These are phyloP conservation scores for Tachysurus vachellii DNA, from an alignment of 2,113 vertebrate genomes.

Conservation along the genomic window DNA sequence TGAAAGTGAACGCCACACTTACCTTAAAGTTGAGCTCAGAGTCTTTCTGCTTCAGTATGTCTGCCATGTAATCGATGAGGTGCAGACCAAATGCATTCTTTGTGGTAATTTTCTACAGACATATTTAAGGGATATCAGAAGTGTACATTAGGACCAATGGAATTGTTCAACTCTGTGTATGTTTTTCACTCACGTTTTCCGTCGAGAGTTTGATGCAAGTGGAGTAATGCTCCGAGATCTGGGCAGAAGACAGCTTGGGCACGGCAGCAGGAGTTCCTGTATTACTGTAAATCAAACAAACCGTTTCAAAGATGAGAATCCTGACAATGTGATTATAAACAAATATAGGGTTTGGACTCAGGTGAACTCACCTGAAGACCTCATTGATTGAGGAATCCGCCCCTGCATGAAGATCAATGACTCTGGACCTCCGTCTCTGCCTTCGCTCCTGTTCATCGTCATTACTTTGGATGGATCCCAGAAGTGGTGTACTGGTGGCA, in stretches of 20 bases:
- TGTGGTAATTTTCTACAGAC: conserved; percentile 90
- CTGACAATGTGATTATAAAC: background rate
- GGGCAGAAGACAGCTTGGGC: conserved; percentile 81
- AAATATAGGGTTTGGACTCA: background rate
- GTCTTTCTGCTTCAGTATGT: conserved; percentile 89
- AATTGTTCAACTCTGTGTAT: background rate
- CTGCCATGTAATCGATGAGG: conserved; percentile 92
- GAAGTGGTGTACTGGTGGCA: conserved; percentile 71
- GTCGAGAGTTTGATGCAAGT: conserved; percentile 93
- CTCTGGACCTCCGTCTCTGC: conserved; percentile 83
- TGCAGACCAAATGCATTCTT: conserved; percentile 95
- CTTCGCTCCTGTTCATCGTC: conserved; percentile 87
- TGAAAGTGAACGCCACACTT: conserved; percentile 15
- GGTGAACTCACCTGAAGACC: conserved; percentile 65
- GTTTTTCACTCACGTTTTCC: conserved; percentile 84
- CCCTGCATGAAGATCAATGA: conserved; percentile 76
- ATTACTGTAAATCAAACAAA: conserved; percentile 53
- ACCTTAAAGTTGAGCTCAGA: conserved; percentile 92
- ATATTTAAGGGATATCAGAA: background rate
- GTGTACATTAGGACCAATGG: no score
- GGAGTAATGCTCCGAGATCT: conserved; percentile 93
- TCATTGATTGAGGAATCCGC: conserved; percentile 70
- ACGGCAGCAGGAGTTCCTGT: conserved; percentile 74
- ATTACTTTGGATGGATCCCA: conserved; percentile 80
- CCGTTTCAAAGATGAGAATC: background rate